A percentile compares a stretch with the other conserved stretches of the same genome.
Conservation (phyloP, 2,888 invertebrate genomes). For the Allophyes oxyacanthae region DNA sequence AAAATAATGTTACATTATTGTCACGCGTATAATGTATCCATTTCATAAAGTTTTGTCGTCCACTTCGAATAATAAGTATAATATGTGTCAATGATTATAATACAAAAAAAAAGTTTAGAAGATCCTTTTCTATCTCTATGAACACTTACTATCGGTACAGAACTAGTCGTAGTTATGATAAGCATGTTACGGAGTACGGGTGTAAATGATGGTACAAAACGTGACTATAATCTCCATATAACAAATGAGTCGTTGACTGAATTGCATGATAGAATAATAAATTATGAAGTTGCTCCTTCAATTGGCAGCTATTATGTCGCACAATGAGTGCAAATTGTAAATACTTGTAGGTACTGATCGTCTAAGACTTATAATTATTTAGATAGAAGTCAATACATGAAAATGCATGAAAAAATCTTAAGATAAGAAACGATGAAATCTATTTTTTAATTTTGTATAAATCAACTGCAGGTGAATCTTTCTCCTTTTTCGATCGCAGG, state of each 20-base stretch:
- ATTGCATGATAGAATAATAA: conserved; percentile 62
- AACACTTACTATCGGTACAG: conserved; percentile 51
- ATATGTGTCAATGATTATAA: conserved; percentile 54
- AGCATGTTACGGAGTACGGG: conserved; percentile 52
- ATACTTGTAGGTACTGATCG: conserved; percentile 81
- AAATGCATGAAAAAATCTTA: conserved; percentile 52
- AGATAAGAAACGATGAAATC: conserved; percentile 21
- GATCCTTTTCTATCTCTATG: conserved; percentile 57
- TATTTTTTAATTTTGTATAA: conserved; percentile 48
- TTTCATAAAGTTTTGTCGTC: conserved; percentile 55
- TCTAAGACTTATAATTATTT: conserved; percentile 77
- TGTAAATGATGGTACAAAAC: conserved; percentile 84
- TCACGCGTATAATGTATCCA: conserved; percentile 50
- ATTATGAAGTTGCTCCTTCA: conserved; percentile 75
- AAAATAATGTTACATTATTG: conserved; percentile 46
- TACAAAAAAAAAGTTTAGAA: conserved; percentile 50
- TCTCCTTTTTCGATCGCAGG: conserved; percentile 22
- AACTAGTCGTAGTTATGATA: conserved; percentile 48
- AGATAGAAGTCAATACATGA: conserved; percentile 81
- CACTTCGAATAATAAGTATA: conserved; percentile 51
- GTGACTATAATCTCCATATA: conserved; percentile 82
- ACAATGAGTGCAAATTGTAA: conserved; percentile 76
- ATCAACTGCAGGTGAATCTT: conserved; percentile 18
- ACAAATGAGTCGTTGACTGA: conserved; percentile 73
- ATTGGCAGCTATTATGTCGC: conserved; percentile 83